A percentile compares a stretch with the other conserved stretches of the same genome.
These are phyloP conservation scores for Galagoides demidoff DNA, from an alignment of 2,797 vertebrate species.

Conservation along the genomic window DNA sequence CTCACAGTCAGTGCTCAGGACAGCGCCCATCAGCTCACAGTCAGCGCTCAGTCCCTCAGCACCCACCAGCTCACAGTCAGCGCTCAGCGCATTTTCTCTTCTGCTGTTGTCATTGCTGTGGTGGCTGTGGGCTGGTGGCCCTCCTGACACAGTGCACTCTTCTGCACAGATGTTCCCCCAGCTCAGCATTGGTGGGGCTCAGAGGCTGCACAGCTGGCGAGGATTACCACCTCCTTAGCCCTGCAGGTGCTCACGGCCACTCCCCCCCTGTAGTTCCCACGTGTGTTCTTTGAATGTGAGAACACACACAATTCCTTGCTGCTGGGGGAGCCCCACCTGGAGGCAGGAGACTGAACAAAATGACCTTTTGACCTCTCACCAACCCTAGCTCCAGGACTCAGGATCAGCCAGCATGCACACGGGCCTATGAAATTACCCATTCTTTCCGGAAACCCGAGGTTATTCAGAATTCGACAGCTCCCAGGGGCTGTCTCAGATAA, in stretches of 20 bases:
- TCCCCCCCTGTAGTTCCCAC: background rate
- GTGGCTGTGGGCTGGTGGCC: background rate
- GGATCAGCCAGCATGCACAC: background rate
- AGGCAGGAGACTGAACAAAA: background rate
- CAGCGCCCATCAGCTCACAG: no score
- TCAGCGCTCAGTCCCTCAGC: rapidly evolving
- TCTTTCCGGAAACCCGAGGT: background rate
- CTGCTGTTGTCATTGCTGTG: background rate
- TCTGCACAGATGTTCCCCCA: background rate
- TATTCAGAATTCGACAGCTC: background rate
- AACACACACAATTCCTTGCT: background rate
- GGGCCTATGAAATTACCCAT: background rate
- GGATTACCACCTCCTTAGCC: background rate
- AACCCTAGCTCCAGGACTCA: background rate
- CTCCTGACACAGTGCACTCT: rapidly evolving
- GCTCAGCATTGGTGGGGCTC: background rate
- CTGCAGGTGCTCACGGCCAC: background rate
- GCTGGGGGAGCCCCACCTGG: background rate
- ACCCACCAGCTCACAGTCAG: no score
- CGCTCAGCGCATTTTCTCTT: rapidly evolving
- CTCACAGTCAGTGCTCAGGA: rapidly evolving
- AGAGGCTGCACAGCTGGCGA: background rate
- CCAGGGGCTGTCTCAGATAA: slow-evolving; percentile 29
- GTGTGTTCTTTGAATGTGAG: background rate
- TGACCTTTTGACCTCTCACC: slow-evolving; percentile 1